Base-by-base conservation (phyloP, 1,140 invertebrate species). In the Lucilia cuprina region DNA sequence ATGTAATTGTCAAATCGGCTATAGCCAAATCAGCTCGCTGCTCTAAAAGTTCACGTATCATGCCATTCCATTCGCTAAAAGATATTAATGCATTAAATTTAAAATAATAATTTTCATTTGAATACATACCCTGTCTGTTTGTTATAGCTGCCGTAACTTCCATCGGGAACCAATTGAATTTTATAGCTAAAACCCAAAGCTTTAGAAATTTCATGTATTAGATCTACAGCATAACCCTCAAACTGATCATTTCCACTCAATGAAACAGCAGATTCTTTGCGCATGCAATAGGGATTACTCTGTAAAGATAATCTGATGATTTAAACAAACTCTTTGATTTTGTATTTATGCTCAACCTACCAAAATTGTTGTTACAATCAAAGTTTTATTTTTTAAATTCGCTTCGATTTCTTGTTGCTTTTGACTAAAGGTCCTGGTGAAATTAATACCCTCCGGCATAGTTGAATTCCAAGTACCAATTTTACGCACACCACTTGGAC, bases 231-330 rank as follows among this genome's bases (percentile, higher is more conserved):
- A 91, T 97, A 98, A 17, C 96, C 97, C 91, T 98, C 96, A 90
- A 95, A 98, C 87, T 97, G 96, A 86, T 96, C 95, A 91, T 97
- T 97, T 49, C 96, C 97, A 14, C 93, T 93, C 4, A 97, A 92
- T 83, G 94, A 95, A 85, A 96, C 94, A 84, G 95, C 95, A 0
- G 96, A 96, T 88, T 95, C 94, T 91, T 96, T 97, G 83, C 95
- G 92, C 97, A 98, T 98, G 88, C 96, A 96, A 90, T 98, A 99
- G 0, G 97, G 97, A 83, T 96, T 94, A 91, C 96, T 98, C 96
- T 97, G 91, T 7, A 91, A 91, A 88, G 82, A 75, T 85, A 60
- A 85, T 74, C 2, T 35, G n/a, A 7, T 74, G 7, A 77, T 25
- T 25, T 83, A 7, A 77, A 70, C 10, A 83, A 19, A 50, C 4